phyloP scores from a whole-genome alignment of 2,888 invertebrate genomes.

The Coremacera marginata region DNA sequence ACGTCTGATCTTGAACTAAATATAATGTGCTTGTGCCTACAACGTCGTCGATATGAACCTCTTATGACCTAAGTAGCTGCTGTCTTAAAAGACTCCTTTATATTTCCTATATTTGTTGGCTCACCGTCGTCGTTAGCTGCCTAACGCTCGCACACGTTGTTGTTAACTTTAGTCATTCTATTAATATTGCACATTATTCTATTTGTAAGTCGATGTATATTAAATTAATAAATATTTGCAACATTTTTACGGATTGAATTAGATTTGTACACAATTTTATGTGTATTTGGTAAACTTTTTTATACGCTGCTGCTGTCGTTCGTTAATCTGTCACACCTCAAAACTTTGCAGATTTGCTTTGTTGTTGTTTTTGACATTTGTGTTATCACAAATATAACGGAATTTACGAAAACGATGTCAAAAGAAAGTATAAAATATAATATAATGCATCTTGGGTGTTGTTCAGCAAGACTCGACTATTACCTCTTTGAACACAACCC shows the following conservation, averaged over 20 bases:
- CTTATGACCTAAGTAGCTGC: neutral
- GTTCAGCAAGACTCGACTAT: no score
- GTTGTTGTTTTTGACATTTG: constrained; percentile 26
- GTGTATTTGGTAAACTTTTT: constrained; percentile 33
- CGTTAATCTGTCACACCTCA: constrained; percentile 27
- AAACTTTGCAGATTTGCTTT: constrained; percentile 14
- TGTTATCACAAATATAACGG: constrained; percentile 19
- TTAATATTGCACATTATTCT: constrained; percentile 9
- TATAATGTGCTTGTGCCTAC: constrained; percentile 5
- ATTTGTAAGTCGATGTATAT: neutral
- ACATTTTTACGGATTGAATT: constrained; percentile 8
- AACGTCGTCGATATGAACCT: neutral
- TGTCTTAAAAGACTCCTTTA: neutral
- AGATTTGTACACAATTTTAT: constrained; percentile 29
- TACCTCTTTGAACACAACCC: neutral
- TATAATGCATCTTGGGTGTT: no score
- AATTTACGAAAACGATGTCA: neutral
- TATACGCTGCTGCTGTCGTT: neutral
- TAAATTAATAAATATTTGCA: neutral
- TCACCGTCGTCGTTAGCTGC: no score
- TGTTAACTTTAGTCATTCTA: neutral
- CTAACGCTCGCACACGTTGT: neutral
- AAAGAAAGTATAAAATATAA: neutral
- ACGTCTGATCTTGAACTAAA: constrained; percentile 47
- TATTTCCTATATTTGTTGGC: no score